These are phyloP conservation scores for Clarias laeviceps DNA, from an alignment of 2,797 vertebrate genomes.

Conservation along the genomic window DNA sequence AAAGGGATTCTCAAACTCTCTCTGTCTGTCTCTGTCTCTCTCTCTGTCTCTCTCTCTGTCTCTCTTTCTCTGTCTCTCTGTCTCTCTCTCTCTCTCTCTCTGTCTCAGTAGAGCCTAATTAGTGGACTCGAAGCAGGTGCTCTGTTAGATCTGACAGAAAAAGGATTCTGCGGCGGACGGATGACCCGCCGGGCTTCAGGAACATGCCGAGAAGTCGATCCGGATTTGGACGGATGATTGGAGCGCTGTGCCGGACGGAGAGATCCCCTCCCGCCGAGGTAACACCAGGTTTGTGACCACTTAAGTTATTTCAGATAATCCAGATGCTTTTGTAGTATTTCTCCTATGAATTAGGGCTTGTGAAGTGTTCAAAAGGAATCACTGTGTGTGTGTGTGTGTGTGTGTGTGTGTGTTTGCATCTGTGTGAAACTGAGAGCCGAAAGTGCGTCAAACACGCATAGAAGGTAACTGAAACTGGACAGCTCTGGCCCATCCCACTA, in stretches of 20 bases:
- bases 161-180: constrained; percentile 12
- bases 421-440: constrained; percentile 62
- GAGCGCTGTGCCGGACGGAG: background rate
- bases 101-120: constrained; percentile 41
- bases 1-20: constrained; percentile 55
- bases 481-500: constrained; percentile 43
- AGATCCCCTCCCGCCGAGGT: background rate
- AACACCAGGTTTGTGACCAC: constrained; percentile 19
- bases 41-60: constrained; percentile 25
- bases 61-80: constrained; percentile 22
- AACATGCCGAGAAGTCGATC: background rate
- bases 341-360: background rate
- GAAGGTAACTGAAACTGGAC: constrained; percentile 59
- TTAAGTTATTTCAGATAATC: constrained; percentile 7
- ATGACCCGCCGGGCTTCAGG: constrained; percentile 6
- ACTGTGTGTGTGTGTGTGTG: background rate
- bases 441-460: constrained; percentile 51
- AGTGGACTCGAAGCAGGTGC: constrained; percentile 45
- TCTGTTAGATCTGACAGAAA: constrained; percentile 8
- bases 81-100: constrained; percentile 17
- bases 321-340: constrained; percentile 30
- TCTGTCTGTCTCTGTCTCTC: constrained; percentile 8
- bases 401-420: constrained; percentile 14
- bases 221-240: background rate
- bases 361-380: background rate